Evolutionary conservation across 2,797 vertebrate species (phyloP).

Genomic region (Anabacerthia variegaticeps): DNA sequence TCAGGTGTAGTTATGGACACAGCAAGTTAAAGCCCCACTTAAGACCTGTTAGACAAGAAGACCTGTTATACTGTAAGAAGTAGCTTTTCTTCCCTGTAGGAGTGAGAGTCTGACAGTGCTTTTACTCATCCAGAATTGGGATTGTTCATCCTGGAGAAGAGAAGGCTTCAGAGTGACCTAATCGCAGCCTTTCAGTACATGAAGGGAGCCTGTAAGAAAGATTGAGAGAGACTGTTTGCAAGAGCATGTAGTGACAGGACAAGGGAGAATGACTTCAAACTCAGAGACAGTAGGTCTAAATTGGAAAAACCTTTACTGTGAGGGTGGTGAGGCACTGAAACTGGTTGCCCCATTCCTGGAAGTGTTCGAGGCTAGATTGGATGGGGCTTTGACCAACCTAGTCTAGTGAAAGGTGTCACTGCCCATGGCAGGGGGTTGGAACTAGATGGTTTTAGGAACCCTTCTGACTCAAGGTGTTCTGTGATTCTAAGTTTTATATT

Average conservation of each 20-base stretch:
- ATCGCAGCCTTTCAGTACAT: rapidly evolving
- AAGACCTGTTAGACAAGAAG: neutral
- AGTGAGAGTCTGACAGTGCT: neutral
- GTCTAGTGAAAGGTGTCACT: neutral
- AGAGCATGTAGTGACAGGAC: neutral
- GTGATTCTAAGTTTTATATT: neutral
- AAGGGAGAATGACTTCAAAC: neutral
- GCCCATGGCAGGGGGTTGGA: neutral
- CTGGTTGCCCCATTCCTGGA: neutral
- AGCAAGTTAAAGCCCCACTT: neutral
- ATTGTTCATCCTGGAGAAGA: neutral
- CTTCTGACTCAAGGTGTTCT: neutral
- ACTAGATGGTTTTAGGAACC: neutral
- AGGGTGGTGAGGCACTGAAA: neutral
- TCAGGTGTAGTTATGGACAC: neutral
- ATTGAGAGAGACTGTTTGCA: neutral
- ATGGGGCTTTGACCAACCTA: neutral
- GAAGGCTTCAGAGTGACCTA: neutral
- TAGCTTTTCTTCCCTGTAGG: neutral
- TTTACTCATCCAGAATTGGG: neutral
- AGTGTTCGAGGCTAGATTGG: neutral
- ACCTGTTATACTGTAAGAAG: neutral
- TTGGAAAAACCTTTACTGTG: neutral
- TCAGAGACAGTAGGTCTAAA: neutral
- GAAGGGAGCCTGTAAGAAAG: neutral